Base-by-base conservation (phyloP, 2,797 vertebrate genomes). In the Australoheros facetus region DNA sequence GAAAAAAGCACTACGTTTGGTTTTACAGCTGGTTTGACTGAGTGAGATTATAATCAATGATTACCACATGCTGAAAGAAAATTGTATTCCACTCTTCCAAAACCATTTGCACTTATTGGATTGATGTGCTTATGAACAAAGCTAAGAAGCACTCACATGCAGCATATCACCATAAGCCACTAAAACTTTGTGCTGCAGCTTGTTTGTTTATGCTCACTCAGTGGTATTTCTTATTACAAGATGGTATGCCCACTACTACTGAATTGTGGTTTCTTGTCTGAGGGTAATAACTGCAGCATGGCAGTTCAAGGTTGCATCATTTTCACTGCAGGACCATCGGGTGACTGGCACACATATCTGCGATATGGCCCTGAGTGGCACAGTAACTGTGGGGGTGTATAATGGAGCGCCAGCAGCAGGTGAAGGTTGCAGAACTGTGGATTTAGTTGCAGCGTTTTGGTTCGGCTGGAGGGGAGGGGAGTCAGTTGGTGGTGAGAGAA, bases 391-490 rank as follows among this genome's bases (percentile, higher is more conserved):
- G n/a, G 80, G 76, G 81, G n/a, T 5, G 23, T 62, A 53, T 59
- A 80, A 83, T 80, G 78, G 58, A 75, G 70, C 28, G 2, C 42
- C 73, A 73, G 80, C 77, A 77, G 75, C 78, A 81, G 75, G 86
- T 81, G 76, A 86, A 58, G 71, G 60, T 57, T 56, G 60, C 54
- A 70, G 81, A 59, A 86, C 73, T 80, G 71, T 56, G 77, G 79
- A 79, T 89, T 90, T 77, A 83, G 83, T 81, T 23, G 42, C 75
- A 71, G 71, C 19, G 4, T 77, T 91, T 87, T 71, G 78, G 83
- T 84, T 87, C 48, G 37, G 2, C 75, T 70, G 75, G 71, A 82
- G 82, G 75, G 75, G 72, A 78, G n/a, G 42, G 23, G 69, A 83
- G 66, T 78, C 79, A 60, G 82, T 71, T 60, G 71, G 45, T 76